Evolutionary conservation across 2,888 invertebrate genomes (phyloP).

Genomic region (Caenorhabditis afra): DNA sequence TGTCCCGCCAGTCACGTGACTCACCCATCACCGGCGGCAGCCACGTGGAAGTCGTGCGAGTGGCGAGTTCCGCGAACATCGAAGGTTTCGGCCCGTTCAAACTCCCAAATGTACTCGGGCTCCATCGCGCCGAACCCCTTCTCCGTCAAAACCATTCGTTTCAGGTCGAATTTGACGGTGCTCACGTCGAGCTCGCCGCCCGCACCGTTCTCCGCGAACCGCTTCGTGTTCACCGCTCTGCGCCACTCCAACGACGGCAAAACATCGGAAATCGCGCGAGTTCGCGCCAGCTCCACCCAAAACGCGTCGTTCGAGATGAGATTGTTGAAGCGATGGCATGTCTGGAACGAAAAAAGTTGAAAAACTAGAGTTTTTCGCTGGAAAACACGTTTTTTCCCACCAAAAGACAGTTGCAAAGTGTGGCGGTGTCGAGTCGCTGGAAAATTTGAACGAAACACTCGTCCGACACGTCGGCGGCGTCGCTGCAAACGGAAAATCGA

Average conservation of each 20-base stretch:
- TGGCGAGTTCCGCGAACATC: too few species aligned
- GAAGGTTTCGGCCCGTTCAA: too few species aligned
- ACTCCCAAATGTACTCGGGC: background rate
- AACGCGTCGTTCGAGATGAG: slow-evolving; percentile 24
- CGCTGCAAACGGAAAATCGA: slow-evolving; percentile 24
- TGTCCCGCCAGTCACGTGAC: too few species aligned
- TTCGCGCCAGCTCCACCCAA: slow-evolving; percentile 37
- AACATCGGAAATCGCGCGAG: background rate
- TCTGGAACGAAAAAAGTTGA: slow-evolving; percentile 20
- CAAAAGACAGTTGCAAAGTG: slow-evolving; percentile 28
- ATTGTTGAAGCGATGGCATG: slow-evolving; percentile 27
- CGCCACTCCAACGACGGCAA: slow-evolving; percentile 41
- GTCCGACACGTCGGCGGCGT: slow-evolving; percentile 24
- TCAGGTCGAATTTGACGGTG: slow-evolving; percentile 26
- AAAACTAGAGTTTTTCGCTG: background rate
- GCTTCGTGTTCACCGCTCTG: slow-evolving; percentile 19
- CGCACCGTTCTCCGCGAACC: slow-evolving; percentile 14
- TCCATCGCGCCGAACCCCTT: too few species aligned
- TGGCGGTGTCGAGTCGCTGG: slow-evolving; percentile 27
- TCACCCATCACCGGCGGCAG: too few species aligned
- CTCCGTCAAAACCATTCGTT: slow-evolving; percentile 10
- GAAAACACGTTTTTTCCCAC: slow-evolving; percentile 24
- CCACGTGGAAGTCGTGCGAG: too few species aligned
- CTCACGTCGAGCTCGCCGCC: slow-evolving; percentile 5
- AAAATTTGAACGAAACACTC: slow-evolving; percentile 37